A percentile compares a stretch with the other conserved stretches of the same genome.
Evolutionary conservation across 2,113 vertebrate species (phyloP).

Genomic region (Pipa parva): DNA sequence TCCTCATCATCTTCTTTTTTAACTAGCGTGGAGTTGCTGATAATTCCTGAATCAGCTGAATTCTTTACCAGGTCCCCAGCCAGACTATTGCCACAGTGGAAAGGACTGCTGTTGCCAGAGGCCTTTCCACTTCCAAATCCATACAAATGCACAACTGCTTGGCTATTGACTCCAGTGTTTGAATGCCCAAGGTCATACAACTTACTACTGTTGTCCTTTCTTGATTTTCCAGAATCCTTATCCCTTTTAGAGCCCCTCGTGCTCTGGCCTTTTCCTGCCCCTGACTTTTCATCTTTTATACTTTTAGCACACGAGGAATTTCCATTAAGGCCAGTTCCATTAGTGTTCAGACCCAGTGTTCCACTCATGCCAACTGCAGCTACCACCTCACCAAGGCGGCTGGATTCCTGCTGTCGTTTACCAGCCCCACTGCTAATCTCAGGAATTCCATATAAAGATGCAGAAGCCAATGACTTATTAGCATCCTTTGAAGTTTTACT

Average conservation of each 20-base stretch:
- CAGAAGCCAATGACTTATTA: constrained; percentile 79
- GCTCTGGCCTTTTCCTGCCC: constrained; percentile 66
- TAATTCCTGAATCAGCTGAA: constrained; percentile 77
- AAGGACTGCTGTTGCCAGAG: constrained; percentile 65
- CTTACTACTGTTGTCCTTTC: constrained; percentile 70
- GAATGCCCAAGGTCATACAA: constrained; percentile 72
- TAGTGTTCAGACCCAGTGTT: constrained; percentile 69
- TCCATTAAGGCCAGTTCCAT: constrained; percentile 52
- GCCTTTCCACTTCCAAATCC: constrained; percentile 71
- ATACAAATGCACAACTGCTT: constrained; percentile 74
- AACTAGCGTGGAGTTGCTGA: constrained; percentile 79
- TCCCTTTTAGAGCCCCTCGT: constrained; percentile 85
- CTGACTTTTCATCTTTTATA: constrained; percentile 82
- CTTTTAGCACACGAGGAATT: constrained; percentile 75
- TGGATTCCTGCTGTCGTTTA: constrained; percentile 86
- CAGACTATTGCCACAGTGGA: constrained; percentile 68
- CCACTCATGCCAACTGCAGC: constrained; percentile 74
- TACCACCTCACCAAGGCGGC: constrained; percentile 77
- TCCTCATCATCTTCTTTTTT: constrained; percentile 56
- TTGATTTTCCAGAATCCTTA: constrained; percentile 75
- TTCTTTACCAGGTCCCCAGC: constrained; percentile 68
- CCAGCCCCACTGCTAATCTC: constrained; percentile 78
- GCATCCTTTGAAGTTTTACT: constrained; percentile 85
- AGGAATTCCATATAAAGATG: constrained; percentile 78
- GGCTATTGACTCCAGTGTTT: constrained; percentile 60